Conservation (phyloP, 2,888 invertebrate genomes). For the Elmis aenea region DNA sequence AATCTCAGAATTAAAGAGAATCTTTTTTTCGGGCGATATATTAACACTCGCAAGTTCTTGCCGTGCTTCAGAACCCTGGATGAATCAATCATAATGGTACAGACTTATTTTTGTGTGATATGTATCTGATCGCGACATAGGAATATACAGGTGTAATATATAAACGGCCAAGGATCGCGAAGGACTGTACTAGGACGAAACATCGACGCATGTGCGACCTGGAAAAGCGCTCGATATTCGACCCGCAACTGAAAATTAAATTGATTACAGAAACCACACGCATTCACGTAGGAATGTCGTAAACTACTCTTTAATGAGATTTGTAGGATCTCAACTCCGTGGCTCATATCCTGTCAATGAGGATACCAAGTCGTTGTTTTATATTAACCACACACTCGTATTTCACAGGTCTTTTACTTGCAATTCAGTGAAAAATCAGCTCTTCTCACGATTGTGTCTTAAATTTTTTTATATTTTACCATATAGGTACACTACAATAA, state of each 20-base stretch:
- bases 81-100: constrained; percentile 44
- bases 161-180: constrained; percentile 24
- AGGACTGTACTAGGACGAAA: constrained; percentile 21
- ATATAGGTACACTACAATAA: too few relatives aligned
- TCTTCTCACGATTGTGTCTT: too few relatives aligned
- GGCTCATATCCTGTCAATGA: too few relatives aligned
- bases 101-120: constrained; percentile 33
- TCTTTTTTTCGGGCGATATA: constrained; percentile 17
- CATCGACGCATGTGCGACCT: constrained; percentile 35
- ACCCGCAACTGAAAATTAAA: constrained; percentile 26
- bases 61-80: constrained; percentile 30
- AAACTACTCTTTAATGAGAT: background rate
- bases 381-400: too few relatives aligned
- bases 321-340: too few relatives aligned
- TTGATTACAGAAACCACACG: constrained; percentile 27
- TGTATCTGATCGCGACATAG: constrained; percentile 42
- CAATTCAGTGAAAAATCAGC: too few relatives aligned
- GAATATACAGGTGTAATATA: constrained; percentile 26
- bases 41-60: constrained; percentile 28
- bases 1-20: constrained; percentile 20
- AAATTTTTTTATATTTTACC: too few relatives aligned
- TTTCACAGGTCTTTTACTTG: too few relatives aligned
- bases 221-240: constrained; percentile 36
- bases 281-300: constrained; percentile 7
- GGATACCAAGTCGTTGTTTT: too few relatives aligned